Percentiles rank a stretch among this genome's conserved stretches.
Conservation (phyloP, 2,888 invertebrate species). For the Agriopis marginaria region DNA sequence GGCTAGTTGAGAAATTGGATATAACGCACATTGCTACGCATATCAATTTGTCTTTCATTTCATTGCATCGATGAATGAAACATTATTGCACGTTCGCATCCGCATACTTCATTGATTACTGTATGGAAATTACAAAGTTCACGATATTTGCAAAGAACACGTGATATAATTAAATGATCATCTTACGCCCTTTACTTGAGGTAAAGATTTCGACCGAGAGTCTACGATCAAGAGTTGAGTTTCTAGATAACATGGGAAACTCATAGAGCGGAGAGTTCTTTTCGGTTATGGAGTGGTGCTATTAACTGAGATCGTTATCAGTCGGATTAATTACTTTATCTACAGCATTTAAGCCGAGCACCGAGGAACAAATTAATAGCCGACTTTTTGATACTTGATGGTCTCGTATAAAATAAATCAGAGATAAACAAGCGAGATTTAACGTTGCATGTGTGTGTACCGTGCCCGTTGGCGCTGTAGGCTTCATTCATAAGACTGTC, state of each 20-base stretch:
- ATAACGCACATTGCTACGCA: conserved; percentile 32
- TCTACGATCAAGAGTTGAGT: not conserved
- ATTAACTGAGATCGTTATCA: conserved; percentile 72
- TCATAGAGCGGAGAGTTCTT: conserved; percentile 33
- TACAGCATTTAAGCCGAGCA: conserved; percentile 72
- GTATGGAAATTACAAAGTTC: conserved; percentile 34
- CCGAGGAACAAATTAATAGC: conserved; percentile 80
- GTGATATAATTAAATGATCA: conserved; percentile 17
- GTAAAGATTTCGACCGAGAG: not conserved
- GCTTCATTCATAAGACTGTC: conserved; percentile 83
- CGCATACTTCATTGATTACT: conserved; percentile 44
- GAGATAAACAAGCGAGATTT: conserved; percentile 82
- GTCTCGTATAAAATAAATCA: conserved; percentile 83
- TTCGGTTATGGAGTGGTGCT: conserved; percentile 47
- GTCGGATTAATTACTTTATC: conserved; percentile 80
- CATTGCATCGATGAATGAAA: conserved; percentile 42
- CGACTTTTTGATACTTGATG: conserved; percentile 78
- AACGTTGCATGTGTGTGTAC: conserved; percentile 56
- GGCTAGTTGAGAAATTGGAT: conserved; percentile 36
- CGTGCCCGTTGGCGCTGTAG: conserved; percentile 58
- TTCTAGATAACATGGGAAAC: conserved; percentile 23
- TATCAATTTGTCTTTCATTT: conserved; percentile 44
- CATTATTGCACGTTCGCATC: conserved; percentile 40
- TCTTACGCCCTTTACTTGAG: not conserved
- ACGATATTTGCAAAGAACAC: conserved; percentile 34